A percentile compares a stretch with the other conserved stretches of the same genome.
phyloP scores from a whole-genome alignment of 2,888 invertebrate species.

The Volucella inanis region DNA sequence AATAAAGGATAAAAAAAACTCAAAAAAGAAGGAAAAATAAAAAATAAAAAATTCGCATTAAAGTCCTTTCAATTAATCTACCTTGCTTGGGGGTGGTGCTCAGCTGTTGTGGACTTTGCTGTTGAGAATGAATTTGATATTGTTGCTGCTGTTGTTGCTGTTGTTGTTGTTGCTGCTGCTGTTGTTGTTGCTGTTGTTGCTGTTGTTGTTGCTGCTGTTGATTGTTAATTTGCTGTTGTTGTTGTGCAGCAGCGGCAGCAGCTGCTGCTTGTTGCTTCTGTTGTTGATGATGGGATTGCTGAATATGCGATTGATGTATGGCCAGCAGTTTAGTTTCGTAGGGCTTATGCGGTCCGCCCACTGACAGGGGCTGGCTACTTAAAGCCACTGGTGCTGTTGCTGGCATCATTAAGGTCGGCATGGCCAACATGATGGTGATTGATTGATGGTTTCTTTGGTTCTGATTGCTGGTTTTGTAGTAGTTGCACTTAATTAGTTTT shows the following conservation, averaged over 20 bases:
- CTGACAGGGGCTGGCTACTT: conserved; percentile 82
- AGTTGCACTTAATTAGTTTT: conserved; percentile 54
- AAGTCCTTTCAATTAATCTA: conserved; percentile 76
- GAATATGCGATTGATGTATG: conserved; percentile 83
- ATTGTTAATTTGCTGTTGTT: conserved; percentile 79
- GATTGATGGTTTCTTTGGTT: conserved; percentile 67
- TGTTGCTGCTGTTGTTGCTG: conserved; percentile 79
- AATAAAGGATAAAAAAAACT: conserved; percentile 30
- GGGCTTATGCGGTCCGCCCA: conserved; percentile 82
- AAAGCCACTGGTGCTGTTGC: conserved; percentile 83
- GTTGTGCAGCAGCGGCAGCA: conserved; percentile 72
- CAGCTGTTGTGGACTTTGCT: conserved; percentile 83
- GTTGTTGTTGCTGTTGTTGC: conserved; percentile 80
- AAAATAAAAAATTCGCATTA: conserved; percentile 56
- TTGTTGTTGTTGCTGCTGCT: conserved; percentile 79
- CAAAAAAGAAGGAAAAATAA: conserved; percentile 35
- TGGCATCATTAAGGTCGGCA: conserved; percentile 84
- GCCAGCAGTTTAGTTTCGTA: conserved; percentile 83
- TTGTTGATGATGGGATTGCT: conserved; percentile 80
- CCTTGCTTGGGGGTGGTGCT: conserved; percentile 82
- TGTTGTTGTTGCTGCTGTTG: conserved; percentile 76
- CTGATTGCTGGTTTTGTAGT: conserved; percentile 65
- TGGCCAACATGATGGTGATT: conserved; percentile 82
- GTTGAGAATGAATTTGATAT: conserved; percentile 83
- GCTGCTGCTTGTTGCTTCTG: conserved; percentile 78